Evolutionary conservation across 2,797 vertebrate genomes (phyloP).

Genomic region (Manis crassicaudata): DNA sequence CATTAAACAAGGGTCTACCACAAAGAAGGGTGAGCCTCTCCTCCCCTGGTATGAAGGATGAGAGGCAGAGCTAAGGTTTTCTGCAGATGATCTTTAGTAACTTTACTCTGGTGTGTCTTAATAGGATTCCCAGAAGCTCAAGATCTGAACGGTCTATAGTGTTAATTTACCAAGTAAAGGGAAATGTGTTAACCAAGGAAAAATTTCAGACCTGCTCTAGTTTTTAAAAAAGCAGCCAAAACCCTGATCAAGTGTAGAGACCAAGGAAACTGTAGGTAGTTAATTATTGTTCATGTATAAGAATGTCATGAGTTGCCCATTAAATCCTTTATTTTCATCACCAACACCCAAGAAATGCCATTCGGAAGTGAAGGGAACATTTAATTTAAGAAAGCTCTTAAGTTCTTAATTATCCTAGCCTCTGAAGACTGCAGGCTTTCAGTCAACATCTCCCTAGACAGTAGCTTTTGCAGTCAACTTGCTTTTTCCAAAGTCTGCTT

Average conservation of each 20-base stretch:
- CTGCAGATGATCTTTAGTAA: background rate
- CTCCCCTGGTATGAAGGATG: background rate
- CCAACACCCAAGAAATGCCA: conserved; percentile 13
- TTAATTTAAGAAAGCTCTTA: conserved; percentile 49
- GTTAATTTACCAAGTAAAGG: background rate
- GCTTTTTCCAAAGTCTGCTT: background rate
- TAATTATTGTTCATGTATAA: background rate
- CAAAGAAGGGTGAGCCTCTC: background rate
- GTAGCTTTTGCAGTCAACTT: background rate
- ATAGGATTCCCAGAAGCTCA: conserved; percentile 1
- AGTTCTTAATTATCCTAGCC: conserved; percentile 55
- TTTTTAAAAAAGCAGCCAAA: background rate
- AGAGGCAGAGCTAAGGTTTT: background rate
- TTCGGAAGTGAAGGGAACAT: conserved; percentile 31
- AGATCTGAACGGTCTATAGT: background rate
- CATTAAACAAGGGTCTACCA: background rate
- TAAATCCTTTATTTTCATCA: background rate
- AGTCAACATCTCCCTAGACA: conserved; percentile 46
- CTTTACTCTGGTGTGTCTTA: background rate
- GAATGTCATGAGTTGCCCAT: background rate
- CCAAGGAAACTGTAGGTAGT: background rate
- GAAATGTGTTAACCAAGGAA: background rate
- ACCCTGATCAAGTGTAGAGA: background rate
- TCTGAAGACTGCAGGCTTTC: conserved; percentile 35
- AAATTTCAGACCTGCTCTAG: background rate